These are phyloP conservation scores for Sphaerophoria rueppellii DNA, from an alignment of 2,888 invertebrate species.

Conservation along the genomic window DNA sequence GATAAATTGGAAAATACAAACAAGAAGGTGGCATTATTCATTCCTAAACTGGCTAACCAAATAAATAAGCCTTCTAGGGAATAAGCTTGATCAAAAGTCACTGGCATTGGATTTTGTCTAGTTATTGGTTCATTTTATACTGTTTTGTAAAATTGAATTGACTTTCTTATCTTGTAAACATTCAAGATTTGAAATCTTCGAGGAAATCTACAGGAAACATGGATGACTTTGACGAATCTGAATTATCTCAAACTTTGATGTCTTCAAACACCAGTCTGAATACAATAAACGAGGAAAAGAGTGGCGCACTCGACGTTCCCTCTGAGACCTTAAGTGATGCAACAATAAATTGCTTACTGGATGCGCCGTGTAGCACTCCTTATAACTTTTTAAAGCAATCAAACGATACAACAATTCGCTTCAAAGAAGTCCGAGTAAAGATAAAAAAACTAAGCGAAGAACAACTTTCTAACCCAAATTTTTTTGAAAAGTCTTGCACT, in stretches of 20 bases:
- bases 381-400: slow-evolving; percentile 18
- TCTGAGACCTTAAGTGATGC: slow-evolving; percentile 54
- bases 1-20: neutral
- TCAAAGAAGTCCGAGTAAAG: slow-evolving; percentile 49
- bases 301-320: slow-evolving; percentile 18
- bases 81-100: too few relatives aligned
- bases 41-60: too few relatives aligned
- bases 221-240: neutral
- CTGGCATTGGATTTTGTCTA: too few relatives aligned
- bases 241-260: neutral
- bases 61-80: too few relatives aligned
- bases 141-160: too few relatives aligned
- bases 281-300: slow-evolving; percentile 57
- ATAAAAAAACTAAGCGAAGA: slow-evolving; percentile 36
- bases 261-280: slow-evolving; percentile 21
- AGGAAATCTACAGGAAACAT: neutral
- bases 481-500: neutral
- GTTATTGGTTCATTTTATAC: neutral
- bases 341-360: slow-evolving; percentile 53
- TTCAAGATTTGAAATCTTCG: slow-evolving; percentile 18
- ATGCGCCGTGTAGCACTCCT: slow-evolving; percentile 66
- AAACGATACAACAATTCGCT: neutral
- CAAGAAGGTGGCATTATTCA: too few relatives aligned
- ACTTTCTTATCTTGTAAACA: neutral
- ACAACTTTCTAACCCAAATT: slow-evolving; percentile 9